Conservation (phyloP, 2,797 vertebrate species). For the Poecilia gillii region DNA sequence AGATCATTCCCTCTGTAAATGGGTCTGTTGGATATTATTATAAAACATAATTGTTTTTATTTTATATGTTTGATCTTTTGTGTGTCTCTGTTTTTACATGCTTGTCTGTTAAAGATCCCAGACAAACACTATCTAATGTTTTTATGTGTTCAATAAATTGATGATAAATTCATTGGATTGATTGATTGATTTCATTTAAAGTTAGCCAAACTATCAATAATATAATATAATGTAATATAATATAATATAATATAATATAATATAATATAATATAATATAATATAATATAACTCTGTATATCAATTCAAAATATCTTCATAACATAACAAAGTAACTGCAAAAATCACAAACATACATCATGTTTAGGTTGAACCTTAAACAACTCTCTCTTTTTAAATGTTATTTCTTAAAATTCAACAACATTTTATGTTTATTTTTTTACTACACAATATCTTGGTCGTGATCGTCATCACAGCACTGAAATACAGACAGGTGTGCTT, state of each 20-base stretch:
- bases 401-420: background rate
- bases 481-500: slow-evolving; percentile 12
- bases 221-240: too few relatives aligned
- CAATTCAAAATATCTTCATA: background rate
- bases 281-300: background rate
- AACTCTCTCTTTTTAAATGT: background rate
- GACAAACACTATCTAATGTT: background rate
- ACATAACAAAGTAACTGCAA: background rate
- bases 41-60: background rate
- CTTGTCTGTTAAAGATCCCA: background rate
- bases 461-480: background rate
- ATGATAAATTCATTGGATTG: background rate
- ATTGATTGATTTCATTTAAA: background rate
- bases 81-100: background rate
- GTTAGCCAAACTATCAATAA: background rate
- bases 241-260: background rate
- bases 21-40: background rate
- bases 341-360: background rate
- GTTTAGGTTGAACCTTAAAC: background rate
- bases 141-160: background rate
- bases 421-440: background rate
- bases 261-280: too few relatives aligned
- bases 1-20: background rate
- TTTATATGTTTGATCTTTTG: background rate
- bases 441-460: background rate